Base-by-base conservation (phyloP, 2,888 invertebrate genomes). In the Arge pagana region DNA sequence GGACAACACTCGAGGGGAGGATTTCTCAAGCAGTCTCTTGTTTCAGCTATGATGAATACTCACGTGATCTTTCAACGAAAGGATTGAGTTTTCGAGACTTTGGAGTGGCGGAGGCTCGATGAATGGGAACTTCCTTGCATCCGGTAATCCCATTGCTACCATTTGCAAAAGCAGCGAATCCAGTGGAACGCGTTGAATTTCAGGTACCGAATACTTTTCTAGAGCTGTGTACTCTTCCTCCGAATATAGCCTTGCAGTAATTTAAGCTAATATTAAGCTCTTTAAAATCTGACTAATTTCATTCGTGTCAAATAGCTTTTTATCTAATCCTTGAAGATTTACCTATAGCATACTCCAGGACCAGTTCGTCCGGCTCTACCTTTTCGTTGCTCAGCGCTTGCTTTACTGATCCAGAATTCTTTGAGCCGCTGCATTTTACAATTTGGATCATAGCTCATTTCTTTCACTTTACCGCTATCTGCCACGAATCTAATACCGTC, bases 401-500 rank as follows among this genome's bases (percentile, higher is more conserved):
- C 97, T 78, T 93, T 87, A n/a, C 96, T 96, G 59, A 98, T 93
- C 90, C 91, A 95, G 72, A 94, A 94, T 78, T 99, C 97, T 73
- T 94, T 92, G 1, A 95, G 78, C 30, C 88, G 82, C 70, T 95
- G 95, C 82, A 97, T 93, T 72, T 94, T 94, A 50, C 90, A 89
- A 1, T 85, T 84, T 0, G 93, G 86, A 75, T 97, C 95, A 71
- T 93, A 98, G 66, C 89, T 93, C 94, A 98, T 97, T 78, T 97
- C 93, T 79, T 97, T 97, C 0, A 90, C 93, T 82, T 95, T 96
- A 21, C 99, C 98, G 2, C 96, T 96, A 76, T 99, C 98, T 0
- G 93, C 85, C 0, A 99, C 98, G 78, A 99, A 99, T 67, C 98
- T 82, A 48, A 99, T 90, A 0, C 98, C 98, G 73, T 99, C 99